These are phyloP conservation scores for Micropoecilia bifurca DNA, from an alignment of 2,797 vertebrate species.

Conservation along the genomic window DNA sequence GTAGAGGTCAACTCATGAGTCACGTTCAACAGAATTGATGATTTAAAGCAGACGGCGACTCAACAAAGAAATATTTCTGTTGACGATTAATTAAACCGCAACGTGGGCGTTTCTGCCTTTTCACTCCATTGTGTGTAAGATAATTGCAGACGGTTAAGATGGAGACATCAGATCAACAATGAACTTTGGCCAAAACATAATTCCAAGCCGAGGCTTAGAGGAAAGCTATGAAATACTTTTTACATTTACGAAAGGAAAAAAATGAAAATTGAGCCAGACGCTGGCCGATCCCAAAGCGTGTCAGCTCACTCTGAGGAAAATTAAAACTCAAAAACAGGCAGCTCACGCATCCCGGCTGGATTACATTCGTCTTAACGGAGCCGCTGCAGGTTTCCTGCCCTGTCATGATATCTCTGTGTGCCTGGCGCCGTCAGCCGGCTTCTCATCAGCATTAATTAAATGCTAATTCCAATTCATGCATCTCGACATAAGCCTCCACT, in stretches of 20 bases:
- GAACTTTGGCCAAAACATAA: conserved; percentile 19
- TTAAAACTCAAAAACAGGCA: conserved; percentile 7
- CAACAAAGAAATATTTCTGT: conserved; percentile 30
- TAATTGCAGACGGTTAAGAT: conserved; percentile 5
- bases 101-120: conserved; percentile 6
- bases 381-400: conserved; percentile 37
- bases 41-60: conserved; percentile 20
- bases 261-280: conserved; percentile 14
- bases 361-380: conserved; percentile 47
- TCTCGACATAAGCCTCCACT: conserved; percentile 30
- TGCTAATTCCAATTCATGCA: conserved; percentile 53
- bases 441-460: conserved; percentile 64
- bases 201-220: conserved; percentile 13
- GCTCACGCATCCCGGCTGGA: conserved; percentile 27
- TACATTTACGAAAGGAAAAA: conserved; percentile 18
- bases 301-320: neutral
- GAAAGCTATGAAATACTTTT: conserved; percentile 19
- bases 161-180: conserved; percentile 23
- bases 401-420: conserved; percentile 39
- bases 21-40: conserved; percentile 8
- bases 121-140: conserved; percentile 3
- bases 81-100: conserved; percentile 11
- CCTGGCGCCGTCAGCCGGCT: conserved; percentile 31
- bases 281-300: neutral
- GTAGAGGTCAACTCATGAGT: neutral